Percentiles rank a stretch among this genome's conserved stretches.
These are phyloP conservation scores for Malacoraja senta DNA, from an alignment of 2,797 vertebrate species.

Conservation along the genomic window DNA sequence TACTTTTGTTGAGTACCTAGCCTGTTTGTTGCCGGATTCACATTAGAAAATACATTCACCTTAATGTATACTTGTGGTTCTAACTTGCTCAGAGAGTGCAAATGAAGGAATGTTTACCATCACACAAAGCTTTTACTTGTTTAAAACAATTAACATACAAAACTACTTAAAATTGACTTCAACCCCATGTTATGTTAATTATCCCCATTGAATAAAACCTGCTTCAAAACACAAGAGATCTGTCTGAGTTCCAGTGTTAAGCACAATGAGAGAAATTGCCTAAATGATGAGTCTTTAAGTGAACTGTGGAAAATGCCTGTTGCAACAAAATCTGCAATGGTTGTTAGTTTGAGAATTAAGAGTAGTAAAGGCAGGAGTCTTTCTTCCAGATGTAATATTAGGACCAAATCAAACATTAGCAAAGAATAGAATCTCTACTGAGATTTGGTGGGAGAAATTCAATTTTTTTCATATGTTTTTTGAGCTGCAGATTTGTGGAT, in stretches of 20 bases:
- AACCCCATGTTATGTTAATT: neutral
- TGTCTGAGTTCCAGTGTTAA: neutral
- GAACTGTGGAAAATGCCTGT: neutral
- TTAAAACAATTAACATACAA: neutral
- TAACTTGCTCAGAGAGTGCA: neutral
- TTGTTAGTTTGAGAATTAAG: neutral
- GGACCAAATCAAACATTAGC: neutral
- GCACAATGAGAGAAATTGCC: neutral
- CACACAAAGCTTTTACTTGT: neutral
- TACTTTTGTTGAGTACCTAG: no score
- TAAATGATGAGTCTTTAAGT: neutral
- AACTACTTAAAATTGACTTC: slow-evolving; percentile 5
- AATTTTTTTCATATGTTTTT: neutral
- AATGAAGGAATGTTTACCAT: no score
- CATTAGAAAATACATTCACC: no score
- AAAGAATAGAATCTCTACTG: neutral
- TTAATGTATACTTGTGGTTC: neutral
- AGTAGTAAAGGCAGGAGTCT: neutral
- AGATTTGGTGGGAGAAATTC: neutral
- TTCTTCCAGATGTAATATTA: neutral
- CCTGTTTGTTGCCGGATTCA: no score
- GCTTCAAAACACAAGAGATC: neutral
- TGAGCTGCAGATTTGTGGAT: neutral
- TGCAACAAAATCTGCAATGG: neutral
- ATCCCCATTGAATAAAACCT: neutral